Percentiles rank a stretch among this genome's conserved stretches.
phyloP scores from a whole-genome alignment of 2,888 invertebrate species.

The Osedax frankpressi region DNA sequence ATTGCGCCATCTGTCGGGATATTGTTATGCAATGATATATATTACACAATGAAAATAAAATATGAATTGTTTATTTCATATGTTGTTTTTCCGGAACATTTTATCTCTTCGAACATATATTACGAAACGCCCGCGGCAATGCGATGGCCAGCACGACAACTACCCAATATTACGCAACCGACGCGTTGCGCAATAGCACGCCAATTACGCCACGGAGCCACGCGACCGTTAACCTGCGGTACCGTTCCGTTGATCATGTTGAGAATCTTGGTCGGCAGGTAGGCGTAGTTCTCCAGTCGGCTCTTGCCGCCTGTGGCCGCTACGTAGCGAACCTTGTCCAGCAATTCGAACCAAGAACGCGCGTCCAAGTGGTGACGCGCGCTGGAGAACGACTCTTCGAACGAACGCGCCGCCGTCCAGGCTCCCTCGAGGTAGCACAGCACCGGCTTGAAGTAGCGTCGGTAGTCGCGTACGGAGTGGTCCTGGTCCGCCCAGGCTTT shows the following conservation, averaged over 20 bases:
- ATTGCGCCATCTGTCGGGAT: no score
- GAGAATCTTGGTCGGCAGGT: conserved; percentile 33
- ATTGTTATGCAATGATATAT: no score
- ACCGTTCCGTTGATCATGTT: conserved; percentile 25
- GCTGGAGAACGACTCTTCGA: conserved; percentile 35
- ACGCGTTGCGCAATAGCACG: no score
- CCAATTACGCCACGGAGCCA: no score
- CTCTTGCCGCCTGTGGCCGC: conserved; percentile 32
- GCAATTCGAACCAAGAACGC: conserved; percentile 31
- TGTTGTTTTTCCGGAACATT: no score
- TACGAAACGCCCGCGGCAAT: no score
- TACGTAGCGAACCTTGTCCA: conserved; percentile 33
- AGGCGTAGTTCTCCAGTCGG: conserved; percentile 32
- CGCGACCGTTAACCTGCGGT: no score
- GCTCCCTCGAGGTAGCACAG: conserved; percentile 36
- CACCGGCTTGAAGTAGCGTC: conserved; percentile 34
- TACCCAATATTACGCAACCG: no score
- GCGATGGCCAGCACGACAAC: no score
- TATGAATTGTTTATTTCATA: no score
- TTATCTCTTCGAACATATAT: no score
- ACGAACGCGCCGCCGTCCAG: conserved; percentile 30
- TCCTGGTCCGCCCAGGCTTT: conserved; percentile 33
- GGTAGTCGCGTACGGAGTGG: conserved; percentile 29
- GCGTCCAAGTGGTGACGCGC: conserved; percentile 35
- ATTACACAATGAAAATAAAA: no score